Percentiles rank a stretch among this genome's conserved stretches.
Conservation (phyloP, 2,797 vertebrate species). For the Anguilla pacifica region DNA sequence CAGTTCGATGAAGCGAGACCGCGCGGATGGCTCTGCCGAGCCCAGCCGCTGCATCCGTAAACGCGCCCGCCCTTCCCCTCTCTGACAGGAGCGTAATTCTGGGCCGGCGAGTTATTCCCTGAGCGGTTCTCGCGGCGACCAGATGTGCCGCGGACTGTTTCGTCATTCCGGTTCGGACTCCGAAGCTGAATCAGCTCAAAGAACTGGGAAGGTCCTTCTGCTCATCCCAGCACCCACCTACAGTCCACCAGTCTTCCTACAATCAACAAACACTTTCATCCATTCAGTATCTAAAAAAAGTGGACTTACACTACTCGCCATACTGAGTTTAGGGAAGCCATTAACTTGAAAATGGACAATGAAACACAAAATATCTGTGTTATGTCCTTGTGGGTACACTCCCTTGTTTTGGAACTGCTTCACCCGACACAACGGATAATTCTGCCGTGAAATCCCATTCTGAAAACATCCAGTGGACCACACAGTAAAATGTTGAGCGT, state of each 20-base stretch:
- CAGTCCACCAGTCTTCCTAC: background rate
- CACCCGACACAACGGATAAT: background rate
- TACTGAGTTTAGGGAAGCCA: background rate
- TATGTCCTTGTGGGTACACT: background rate
- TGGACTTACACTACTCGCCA: background rate
- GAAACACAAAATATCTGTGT: background rate
- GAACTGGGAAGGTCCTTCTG: background rate
- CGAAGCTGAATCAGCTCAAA: background rate
- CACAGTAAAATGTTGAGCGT: too few species aligned
- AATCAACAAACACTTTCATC: background rate
- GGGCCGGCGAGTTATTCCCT: background rate
- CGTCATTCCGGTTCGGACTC: background rate
- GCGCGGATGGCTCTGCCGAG: background rate
- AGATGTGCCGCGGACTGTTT: background rate
- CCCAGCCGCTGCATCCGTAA: background rate
- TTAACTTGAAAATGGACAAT: background rate
- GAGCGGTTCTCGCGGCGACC: background rate
- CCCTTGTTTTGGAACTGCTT: background rate
- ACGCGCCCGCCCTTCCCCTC: background rate
- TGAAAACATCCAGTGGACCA: background rate
- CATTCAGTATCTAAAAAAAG: background rate
- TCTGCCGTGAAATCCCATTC: background rate
- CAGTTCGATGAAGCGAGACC: background rate
- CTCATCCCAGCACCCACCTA: background rate
- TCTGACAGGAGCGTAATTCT: background rate